Evolutionary conservation across 2,113 vertebrate species (phyloP), one percentile per base, ranked within the genome.

Genomic region (Anser brachyrhynchus): DNA sequence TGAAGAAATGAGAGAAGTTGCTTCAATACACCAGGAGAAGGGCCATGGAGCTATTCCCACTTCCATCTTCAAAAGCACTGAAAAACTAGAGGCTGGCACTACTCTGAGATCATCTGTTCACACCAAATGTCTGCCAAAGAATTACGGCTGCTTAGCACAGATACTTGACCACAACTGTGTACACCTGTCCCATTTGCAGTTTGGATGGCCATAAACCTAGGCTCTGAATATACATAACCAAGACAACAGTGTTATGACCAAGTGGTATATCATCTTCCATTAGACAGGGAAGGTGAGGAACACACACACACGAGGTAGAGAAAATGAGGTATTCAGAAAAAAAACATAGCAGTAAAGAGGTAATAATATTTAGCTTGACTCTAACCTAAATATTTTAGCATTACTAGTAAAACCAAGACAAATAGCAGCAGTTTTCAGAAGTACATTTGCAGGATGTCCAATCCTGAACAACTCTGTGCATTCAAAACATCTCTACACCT

Each of bases 301-400:
- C 35, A 39, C 28, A 41, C 28, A 39, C 61, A 37, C 35, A 37
- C 22, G 11, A 62, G 14, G 11, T 31, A 28, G 21, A 95, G 87
- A 94, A 69, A 83, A 80, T 61, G 57, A 80, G 73, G 66, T 91
- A 71, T 37, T 87, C 71, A 21, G 28, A 18, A 23, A 62, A 92
- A 61, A 43, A 1, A 9, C 6, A 3, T 18, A 78, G 5, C 11
- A 61, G 13, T 44, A 62, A 89, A 67, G 12, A 57, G 9, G 14
- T 6, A 85, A 41, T 43, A 76, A 35, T 16, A 66, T 35, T 90
- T 92, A 49, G 12, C 33, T 86, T 57, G 33, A 65, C 7, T 74
- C 19, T 25, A 46, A 61, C 2, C 28, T 51, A 44, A 22, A 10
- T 59, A 64, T 74, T 89, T 91, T 54, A 88, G 18, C 25, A 39